Evolutionary conservation across 2,797 vertebrate species (phyloP).

Genomic region (Tympanoctomys barrerae): DNA sequence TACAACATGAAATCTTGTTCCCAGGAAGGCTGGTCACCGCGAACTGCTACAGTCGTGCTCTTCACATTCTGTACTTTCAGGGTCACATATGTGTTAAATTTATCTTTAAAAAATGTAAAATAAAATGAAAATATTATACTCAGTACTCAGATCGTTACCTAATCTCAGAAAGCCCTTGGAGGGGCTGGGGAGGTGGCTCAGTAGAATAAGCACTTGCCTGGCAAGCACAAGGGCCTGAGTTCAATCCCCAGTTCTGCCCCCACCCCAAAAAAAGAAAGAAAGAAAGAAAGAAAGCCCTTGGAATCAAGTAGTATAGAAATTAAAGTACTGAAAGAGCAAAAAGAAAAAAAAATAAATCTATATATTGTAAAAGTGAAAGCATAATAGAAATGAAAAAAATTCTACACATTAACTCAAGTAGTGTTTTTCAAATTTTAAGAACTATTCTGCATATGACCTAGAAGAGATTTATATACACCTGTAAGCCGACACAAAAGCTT

Average conservation of each 20-base stretch:
- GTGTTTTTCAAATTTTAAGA: slow-evolving; percentile 55
- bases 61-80: slow-evolving; percentile 99
- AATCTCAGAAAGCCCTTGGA: slow-evolving; percentile 1
- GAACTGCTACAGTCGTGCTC: slow-evolving; percentile 96
- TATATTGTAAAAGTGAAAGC: slow-evolving; percentile 31
- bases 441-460: slow-evolving; percentile 11
- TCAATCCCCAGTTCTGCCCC: too few species aligned
- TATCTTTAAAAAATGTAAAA: slow-evolving; percentile 89
- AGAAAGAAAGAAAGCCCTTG: background rate
- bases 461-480: background rate
- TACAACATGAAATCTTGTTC: slow-evolving; percentile 99
- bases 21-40: slow-evolving; percentile 97
- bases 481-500: slow-evolving; percentile 46
- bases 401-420: slow-evolving; percentile 2
- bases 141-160: background rate
- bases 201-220: too few species aligned
- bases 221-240: too few species aligned
- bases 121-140: slow-evolving; percentile 63
- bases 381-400: slow-evolving; percentile 19
- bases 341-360: slow-evolving; percentile 62
- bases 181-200: too few species aligned
- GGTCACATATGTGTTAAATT: slow-evolving; percentile 97
- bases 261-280: too few species aligned
- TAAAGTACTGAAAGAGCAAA: slow-evolving; percentile 43
- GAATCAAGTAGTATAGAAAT: slow-evolving; percentile 61